phyloP scores from a whole-genome alignment of 1,140 invertebrate genomes.

The Trachymyrmex cornetzi region DNA sequence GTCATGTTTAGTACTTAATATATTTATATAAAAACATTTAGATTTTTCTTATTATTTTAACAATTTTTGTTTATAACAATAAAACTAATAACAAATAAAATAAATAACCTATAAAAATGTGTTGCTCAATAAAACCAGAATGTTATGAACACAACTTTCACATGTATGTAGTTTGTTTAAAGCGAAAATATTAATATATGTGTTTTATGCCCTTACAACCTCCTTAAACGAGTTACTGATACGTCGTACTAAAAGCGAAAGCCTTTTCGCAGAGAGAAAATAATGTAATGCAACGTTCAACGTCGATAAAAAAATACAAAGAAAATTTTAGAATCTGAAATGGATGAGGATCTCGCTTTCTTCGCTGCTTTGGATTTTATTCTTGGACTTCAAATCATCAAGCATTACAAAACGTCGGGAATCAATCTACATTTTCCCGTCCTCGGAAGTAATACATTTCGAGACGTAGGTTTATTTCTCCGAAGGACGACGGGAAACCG shows the following conservation, averaged over 20 bases:
- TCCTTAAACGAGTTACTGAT: not conserved
- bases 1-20: no score
- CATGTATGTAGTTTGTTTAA: no score
- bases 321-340: not conserved
- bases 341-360: not conserved
- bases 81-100: no score
- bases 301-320: not conserved
- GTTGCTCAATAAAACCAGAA: no score
- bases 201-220: no score
- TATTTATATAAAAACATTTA: no score
- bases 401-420: not conserved
- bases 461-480: constrained; percentile 4
- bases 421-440: constrained; percentile 14
- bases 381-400: not conserved
- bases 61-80: no score
- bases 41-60: no score
- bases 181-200: no score
- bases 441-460: constrained; percentile 5
- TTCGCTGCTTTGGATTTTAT: not conserved
- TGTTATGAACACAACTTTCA: no score
- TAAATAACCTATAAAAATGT: no score
- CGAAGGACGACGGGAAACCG: constrained; percentile 27
- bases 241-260: not conserved
- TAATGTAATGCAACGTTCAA: not conserved
- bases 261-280: not conserved